phyloP scores from a whole-genome alignment of 2,797 vertebrate species.

The Mustela erminea region DNA sequence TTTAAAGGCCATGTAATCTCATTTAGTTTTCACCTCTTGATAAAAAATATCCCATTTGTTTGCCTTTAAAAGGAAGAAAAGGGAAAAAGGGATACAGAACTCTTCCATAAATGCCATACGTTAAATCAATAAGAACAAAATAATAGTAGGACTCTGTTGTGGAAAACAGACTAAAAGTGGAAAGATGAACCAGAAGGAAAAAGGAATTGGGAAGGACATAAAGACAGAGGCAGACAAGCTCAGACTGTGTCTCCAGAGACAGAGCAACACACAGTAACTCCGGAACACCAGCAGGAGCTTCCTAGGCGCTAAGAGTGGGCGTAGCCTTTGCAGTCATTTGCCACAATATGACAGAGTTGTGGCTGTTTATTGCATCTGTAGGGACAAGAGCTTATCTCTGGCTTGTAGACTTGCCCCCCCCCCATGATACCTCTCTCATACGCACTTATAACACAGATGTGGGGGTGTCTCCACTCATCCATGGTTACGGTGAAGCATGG shows the following conservation, averaged over 20 bases:
- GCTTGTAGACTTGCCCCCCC: not conserved
- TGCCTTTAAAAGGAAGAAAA: slow-evolving; percentile 46
- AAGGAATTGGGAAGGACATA: not conserved
- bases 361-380: not conserved
- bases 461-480: not conserved
- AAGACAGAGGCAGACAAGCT: not conserved
- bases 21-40: not conserved
- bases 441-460: not conserved
- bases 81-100: not conserved
- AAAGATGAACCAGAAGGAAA: not conserved
- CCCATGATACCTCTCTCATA: not conserved
- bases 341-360: not conserved
- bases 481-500: not conserved
- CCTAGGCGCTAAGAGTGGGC: rapidly evolving
- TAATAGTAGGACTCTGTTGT: not conserved
- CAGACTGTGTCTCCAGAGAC: not conserved
- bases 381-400: not conserved
- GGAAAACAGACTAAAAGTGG: not conserved
- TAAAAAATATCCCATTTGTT: not conserved
- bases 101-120: not conserved
- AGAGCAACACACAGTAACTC: rapidly evolving
- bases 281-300: not conserved
- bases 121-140: not conserved
- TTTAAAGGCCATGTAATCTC: not conserved
- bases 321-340: not conserved